Evolutionary conservation across 2,113 vertebrate species (phyloP).

Genomic region (Etia nguti): DNA sequence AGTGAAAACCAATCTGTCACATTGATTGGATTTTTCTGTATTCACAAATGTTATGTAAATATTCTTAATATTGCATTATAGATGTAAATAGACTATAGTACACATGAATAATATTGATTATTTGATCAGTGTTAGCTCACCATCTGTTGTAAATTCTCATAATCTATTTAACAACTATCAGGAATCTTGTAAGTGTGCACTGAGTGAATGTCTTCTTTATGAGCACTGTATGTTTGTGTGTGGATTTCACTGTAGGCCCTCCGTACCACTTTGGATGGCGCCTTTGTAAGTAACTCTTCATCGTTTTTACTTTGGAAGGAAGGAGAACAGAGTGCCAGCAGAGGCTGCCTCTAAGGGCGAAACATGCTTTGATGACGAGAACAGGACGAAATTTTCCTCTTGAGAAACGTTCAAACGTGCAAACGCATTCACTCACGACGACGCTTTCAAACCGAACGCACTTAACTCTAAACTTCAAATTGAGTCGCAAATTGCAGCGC

Average conservation of each 20-base stretch:
- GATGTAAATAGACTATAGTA: constrained; percentile 22
- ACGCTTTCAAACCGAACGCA: not conserved
- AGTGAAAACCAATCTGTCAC: not conserved
- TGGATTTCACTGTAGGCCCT: not conserved
- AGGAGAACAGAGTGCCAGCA: not conserved
- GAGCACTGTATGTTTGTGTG: constrained; percentile 9
- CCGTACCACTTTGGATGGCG: not conserved
- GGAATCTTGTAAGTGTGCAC: constrained; percentile 39
- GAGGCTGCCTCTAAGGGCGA: not conserved
- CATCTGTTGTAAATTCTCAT: constrained; percentile 21
- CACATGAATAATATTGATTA: not conserved
- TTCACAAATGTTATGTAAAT: constrained; percentile 25
- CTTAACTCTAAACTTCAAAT: constrained; percentile 23
- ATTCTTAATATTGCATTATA: not conserved
- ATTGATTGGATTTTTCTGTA: constrained; percentile 19
- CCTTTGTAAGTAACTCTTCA: not conserved
- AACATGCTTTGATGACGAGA: not conserved
- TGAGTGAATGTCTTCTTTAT: constrained; percentile 22
- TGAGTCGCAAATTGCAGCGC: constrained; percentile 17
- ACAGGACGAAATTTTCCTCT: not conserved
- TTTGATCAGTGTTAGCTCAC: constrained; percentile 32
- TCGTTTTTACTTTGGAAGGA: not conserved
- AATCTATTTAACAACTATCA: constrained; percentile 43
- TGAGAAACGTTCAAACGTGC: not conserved
- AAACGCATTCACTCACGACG: not conserved